phyloP scores from a whole-genome alignment of 2,888 invertebrate species.

The Gibbula magus region DNA sequence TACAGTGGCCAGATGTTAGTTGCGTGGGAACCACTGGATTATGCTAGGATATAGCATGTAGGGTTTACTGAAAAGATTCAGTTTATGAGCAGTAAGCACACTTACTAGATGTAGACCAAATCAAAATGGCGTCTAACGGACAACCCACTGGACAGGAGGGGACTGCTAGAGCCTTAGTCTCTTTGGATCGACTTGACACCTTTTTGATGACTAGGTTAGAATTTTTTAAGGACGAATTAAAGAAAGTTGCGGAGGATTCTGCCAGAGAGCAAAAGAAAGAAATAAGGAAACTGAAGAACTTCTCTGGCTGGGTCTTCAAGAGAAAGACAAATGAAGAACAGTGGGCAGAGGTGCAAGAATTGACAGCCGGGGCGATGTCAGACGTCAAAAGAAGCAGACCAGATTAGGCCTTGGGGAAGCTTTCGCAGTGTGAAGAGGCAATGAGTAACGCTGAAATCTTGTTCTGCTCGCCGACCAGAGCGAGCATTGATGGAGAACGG shows the following conservation, averaged over 20 bases:
- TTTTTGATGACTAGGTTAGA: background rate
- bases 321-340: background rate
- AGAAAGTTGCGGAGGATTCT: background rate
- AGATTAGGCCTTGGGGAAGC: background rate
- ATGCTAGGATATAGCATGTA: too few species aligned
- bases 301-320: background rate
- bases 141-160: too few species aligned
- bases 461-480: background rate
- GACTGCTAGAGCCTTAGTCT: background rate
- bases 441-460: background rate
- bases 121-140: background rate
- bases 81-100: background rate
- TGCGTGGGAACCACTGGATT: too few species aligned
- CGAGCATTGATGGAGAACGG: background rate
- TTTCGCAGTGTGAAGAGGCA: background rate
- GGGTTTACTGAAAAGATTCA: too few species aligned
- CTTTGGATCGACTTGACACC: background rate
- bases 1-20: too few species aligned
- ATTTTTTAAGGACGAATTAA: background rate
- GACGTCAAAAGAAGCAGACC: background rate
- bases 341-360: background rate
- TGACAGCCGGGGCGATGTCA: background rate
- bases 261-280: background rate
- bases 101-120: background rate
- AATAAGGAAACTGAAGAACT: background rate